Base-by-base conservation (phyloP, 2,797 vertebrate genomes). In the Aeoliscus strigatus region DNA sequence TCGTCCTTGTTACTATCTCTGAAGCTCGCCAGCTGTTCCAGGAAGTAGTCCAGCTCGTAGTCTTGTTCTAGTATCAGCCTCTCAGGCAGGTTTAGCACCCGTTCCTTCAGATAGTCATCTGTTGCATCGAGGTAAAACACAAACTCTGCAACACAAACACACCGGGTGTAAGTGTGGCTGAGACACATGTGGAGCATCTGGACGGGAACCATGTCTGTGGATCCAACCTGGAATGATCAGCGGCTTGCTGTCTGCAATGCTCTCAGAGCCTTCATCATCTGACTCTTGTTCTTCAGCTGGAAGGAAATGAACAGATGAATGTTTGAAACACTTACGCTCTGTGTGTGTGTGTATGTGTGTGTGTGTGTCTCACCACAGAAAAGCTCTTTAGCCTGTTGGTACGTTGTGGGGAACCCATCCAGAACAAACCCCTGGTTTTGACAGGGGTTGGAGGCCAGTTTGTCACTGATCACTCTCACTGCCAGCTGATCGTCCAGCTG, bases 371-470 rank as follows among this genome's bases (percentile, higher is more conserved):
- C 70, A 98, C 96, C 66, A 23, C 4, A 72, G 60, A 96, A 98
- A 9, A 98, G 77, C 10, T 89, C 86, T 56, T 82, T 87, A 8
- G 93, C 93, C 67, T 94, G 90, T 7, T 90, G 81, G 1, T 87
- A 92, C 10, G 88, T 92, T 67, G 89, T 86, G 1, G 96, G 96
- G 54, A 90, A 94, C 3, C 86, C 90, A 35, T 96, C 94, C 49
- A 98, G 81, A 66, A 97, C 77, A 50, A 91, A 98, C 1, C 95
- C 95, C 56, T 96, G 95, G 69, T 97, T 97, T 46, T 59, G 90
- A 66, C 94, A 99, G 1, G 89, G 90, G 77, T 89, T 90, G 1
- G 93, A 91, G 59, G 48, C 89, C 40, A 98, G 83, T 41, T 90
- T 95, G 10, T 93, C 86, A 55, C 70, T 92, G 40, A 96, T 23